Percentiles rank a stretch among this genome's conserved stretches.
phyloP scores from a whole-genome alignment of 2,888 invertebrate species.

The Saturnia japonica region DNA sequence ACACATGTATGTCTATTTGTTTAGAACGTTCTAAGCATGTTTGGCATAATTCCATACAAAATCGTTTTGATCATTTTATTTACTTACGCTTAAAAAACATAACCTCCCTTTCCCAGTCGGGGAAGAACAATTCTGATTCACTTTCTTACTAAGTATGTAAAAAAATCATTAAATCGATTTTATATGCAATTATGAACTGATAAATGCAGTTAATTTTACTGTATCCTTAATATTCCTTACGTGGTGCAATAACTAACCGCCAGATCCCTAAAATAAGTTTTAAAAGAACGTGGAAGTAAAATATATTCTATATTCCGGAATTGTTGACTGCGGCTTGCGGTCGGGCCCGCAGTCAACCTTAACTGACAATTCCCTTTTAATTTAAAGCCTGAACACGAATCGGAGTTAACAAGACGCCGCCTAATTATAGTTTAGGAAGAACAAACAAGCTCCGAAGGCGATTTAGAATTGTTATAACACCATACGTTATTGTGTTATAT shows the following conservation, averaged over 20 bases:
- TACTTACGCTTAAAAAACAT: too few relatives aligned
- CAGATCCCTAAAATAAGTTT: slow-evolving; percentile 73
- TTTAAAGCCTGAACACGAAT: slow-evolving; percentile 72
- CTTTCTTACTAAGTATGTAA: too few relatives aligned
- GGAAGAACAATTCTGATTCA: too few relatives aligned
- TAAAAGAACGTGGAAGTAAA: slow-evolving; percentile 80
- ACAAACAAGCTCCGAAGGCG: slow-evolving; percentile 70
- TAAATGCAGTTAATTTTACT: slow-evolving; percentile 7
- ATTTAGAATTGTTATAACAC: slow-evolving; percentile 59
- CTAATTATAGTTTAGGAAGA: slow-evolving; percentile 76
- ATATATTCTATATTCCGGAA: slow-evolving; percentile 77
- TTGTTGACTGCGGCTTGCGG: slow-evolving; percentile 78
- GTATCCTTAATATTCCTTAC: slow-evolving; percentile 52
- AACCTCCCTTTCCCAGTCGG: too few relatives aligned
- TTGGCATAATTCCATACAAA: too few relatives aligned
- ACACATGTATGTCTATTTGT: too few relatives aligned
- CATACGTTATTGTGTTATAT: slow-evolving; percentile 58
- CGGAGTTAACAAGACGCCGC: slow-evolving; percentile 74
- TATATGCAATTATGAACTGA: not conserved
- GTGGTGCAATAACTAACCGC: slow-evolving; percentile 61
- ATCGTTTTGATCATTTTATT: too few relatives aligned
- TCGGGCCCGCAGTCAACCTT: slow-evolving; percentile 49
- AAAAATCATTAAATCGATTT: not conserved
- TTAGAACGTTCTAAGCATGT: too few relatives aligned
- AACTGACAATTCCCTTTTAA: slow-evolving; percentile 76